Conservation (phyloP, 2,113 vertebrate genomes). For the Sylvia atricapilla region DNA sequence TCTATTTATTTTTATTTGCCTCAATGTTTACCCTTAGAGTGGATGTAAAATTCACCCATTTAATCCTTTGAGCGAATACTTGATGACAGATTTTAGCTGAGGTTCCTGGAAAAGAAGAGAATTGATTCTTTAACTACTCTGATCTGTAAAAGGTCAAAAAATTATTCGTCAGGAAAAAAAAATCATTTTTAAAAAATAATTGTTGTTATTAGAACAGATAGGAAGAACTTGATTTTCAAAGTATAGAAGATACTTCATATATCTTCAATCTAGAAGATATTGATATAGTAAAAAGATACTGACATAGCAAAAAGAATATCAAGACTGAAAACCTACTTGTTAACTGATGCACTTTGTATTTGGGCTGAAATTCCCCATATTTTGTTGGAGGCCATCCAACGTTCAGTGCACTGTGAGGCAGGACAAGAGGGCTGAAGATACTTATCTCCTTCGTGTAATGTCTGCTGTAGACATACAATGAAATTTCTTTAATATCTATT, state of each 20-base stretch:
- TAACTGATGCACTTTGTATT: not conserved
- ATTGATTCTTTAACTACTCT: not conserved
- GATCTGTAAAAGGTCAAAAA: not conserved
- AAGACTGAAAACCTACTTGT: not conserved
- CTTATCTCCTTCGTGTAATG: not conserved
- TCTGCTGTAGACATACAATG: not conserved
- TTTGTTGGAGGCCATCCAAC: not conserved
- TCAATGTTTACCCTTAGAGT: not conserved
- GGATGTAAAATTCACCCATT: not conserved
- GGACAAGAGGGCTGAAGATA: not conserved
- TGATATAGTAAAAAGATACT: not conserved
- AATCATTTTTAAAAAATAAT: not conserved
- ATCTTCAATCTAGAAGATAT: not conserved
- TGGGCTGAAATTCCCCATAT: not conserved
- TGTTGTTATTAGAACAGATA: not conserved
- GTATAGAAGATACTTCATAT: not conserved
- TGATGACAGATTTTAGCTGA: conserved; percentile 1
- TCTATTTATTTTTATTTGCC: not conserved
- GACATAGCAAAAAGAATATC: not conserved
- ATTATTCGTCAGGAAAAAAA: not conserved
- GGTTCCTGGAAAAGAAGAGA: not conserved
- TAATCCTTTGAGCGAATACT: not conserved
- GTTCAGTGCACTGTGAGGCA: not conserved
- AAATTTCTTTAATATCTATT: not conserved
- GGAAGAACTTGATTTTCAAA: not conserved